These are phyloP conservation scores for Sturmia bella DNA, from an alignment of 2,888 invertebrate species.

Conservation along the genomic window DNA sequence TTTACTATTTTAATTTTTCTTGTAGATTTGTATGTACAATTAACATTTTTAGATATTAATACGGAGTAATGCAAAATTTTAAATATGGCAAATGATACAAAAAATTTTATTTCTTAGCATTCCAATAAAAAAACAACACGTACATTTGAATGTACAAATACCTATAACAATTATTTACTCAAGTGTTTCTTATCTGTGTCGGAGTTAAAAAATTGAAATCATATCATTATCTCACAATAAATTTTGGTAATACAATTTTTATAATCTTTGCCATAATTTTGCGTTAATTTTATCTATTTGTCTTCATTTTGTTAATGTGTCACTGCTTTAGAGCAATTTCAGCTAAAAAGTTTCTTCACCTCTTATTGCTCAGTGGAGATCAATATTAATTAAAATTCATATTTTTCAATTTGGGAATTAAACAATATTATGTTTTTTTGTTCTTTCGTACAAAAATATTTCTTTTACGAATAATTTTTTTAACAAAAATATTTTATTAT, in stretches of 20 bases:
- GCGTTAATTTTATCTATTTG: neutral
- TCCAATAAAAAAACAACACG: neutral
- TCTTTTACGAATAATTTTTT: constrained; percentile 10
- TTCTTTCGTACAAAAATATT: constrained; percentile 1
- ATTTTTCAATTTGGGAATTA: neutral
- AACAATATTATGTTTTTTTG: neutral
- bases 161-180: constrained; percentile 9
- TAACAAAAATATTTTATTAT: constrained; percentile 14
- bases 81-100: neutral
- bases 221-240: constrained; percentile 1
- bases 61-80: constrained; percentile 26
- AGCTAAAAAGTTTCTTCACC: neutral
- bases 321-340: neutral
- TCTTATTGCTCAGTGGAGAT: neutral
- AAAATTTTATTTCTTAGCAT: neutral
- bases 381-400: neutral
- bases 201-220: neutral
- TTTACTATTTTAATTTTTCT: neutral
- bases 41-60: constrained; percentile 6
- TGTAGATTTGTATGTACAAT: neutral
- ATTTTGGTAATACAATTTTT: constrained; percentile 9
- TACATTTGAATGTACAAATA: neutral
- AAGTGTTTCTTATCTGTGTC: constrained; percentile 23
- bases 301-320: constrained; percentile 24
- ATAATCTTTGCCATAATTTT: constrained; percentile 27